Percentiles rank a stretch among this genome's conserved stretches.
phyloP scores from a whole-genome alignment of 2,888 invertebrate genomes.

The Andrena trimmerana region DNA sequence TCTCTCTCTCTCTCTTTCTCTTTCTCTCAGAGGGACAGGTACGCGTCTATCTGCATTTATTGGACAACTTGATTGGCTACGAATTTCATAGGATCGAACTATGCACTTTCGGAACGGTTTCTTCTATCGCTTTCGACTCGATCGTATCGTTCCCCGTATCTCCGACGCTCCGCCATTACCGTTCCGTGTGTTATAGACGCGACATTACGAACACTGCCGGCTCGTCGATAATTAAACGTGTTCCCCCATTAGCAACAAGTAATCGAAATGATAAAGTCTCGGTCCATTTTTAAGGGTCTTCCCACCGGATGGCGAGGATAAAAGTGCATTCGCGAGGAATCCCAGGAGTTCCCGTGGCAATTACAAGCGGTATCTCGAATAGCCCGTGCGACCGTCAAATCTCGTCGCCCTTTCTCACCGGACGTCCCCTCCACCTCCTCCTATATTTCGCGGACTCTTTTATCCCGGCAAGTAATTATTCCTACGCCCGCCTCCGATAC shows the following conservation, averaged over 20 bases:
- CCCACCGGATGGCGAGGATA: no score
- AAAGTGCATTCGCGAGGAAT: background rate
- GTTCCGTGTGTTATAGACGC: background rate
- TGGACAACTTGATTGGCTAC: conserved; percentile 56
- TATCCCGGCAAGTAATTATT: conserved; percentile 40
- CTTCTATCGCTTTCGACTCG: conserved; percentile 6
- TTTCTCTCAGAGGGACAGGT: conserved; percentile 34
- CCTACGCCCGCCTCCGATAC: conserved; percentile 19
- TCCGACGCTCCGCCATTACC: background rate
- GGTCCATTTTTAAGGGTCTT: no score
- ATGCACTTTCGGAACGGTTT: conserved; percentile 26
- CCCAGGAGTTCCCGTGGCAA: background rate
- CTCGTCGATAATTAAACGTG: conserved; percentile 11
- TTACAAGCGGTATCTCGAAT: background rate
- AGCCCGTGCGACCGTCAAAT: background rate
- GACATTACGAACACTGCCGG: background rate
- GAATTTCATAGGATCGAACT: conserved; percentile 55
- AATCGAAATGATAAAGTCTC: no score
- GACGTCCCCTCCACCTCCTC: background rate
- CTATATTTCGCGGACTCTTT: conserved; percentile 34
- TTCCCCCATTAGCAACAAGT: background rate
- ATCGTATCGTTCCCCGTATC: background rate
- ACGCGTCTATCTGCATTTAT: conserved; percentile 62
- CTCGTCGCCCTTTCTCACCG: background rate
- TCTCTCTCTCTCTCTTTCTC: background rate